These are phyloP conservation scores for Channa argus DNA, from an alignment of 2,113 vertebrate species.

Conservation along the genomic window DNA sequence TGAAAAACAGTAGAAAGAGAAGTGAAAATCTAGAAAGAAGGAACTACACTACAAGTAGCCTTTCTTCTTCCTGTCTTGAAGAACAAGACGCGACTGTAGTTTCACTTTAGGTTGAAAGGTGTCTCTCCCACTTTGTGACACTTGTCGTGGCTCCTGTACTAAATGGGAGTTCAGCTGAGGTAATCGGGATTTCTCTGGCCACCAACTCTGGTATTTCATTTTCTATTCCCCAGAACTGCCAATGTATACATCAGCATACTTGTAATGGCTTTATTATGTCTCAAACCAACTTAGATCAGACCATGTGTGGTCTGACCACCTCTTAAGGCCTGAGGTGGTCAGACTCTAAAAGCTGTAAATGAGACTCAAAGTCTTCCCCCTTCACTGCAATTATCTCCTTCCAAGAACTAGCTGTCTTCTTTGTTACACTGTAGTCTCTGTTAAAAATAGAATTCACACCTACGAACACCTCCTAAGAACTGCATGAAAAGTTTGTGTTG, in stretches of 20 bases:
- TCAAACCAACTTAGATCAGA: neutral
- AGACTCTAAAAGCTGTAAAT: neutral
- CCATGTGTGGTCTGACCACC: neutral
- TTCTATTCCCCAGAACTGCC: neutral
- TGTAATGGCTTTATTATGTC: neutral
- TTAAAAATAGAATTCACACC: too few species aligned
- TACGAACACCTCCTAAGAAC: neutral
- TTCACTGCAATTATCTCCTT: neutral
- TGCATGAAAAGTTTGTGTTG: neutral
- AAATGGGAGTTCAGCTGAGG: neutral
- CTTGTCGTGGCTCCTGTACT: neutral
- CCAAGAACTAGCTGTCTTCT: neutral
- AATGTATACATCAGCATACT: neutral
- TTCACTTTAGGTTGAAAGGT: constrained; percentile 15
- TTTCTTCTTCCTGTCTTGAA: neutral
- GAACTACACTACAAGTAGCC: neutral
- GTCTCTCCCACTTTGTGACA: neutral
- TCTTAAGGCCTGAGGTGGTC: neutral
- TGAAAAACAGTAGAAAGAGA: neutral
- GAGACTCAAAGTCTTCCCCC: too few species aligned
- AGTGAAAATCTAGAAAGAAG: neutral
- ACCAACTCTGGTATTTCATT: constrained; percentile 1
- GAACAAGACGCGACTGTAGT: neutral
- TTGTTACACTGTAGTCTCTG: neutral
- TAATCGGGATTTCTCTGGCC: neutral